Conservation (phyloP, 1,140 invertebrate genomes). For the Penaeus vannamei region DNA sequence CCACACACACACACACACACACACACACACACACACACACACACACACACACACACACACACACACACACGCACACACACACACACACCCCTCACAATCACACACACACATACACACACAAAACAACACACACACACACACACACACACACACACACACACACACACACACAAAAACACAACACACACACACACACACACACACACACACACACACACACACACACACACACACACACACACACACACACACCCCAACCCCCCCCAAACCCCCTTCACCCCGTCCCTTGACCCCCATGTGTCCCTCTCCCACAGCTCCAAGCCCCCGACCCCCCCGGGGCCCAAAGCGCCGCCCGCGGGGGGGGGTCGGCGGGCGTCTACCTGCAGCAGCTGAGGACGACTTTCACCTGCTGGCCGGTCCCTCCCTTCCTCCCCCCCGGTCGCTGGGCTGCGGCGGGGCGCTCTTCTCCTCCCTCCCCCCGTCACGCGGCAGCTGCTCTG, state of each 20-base stretch:
- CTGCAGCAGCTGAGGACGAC: constrained; percentile 59
- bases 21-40: too few species aligned
- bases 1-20: too few species aligned
- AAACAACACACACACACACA: too few species aligned
- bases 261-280: not conserved
- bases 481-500: constrained; percentile 63
- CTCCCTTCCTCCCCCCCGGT: constrained; percentile 57
- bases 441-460: constrained; percentile 61
- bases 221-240: not conserved
- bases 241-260: not conserved
- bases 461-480: constrained; percentile 58
- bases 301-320: constrained; percentile 43
- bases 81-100: too few species aligned
- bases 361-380: constrained; percentile 45
- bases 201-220: too few species aligned
- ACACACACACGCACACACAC: too few species aligned
- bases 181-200: too few species aligned
- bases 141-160: too few species aligned
- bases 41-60: too few species aligned
- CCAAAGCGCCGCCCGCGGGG: constrained; percentile 49
- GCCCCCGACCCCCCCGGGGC: constrained; percentile 60
- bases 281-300: not conserved
- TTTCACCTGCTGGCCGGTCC: constrained; percentile 55
- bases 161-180: too few species aligned
- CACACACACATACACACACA: too few species aligned